Base-by-base conservation (phyloP, 2,888 invertebrate species). In the Ethmia dodecea region DNA sequence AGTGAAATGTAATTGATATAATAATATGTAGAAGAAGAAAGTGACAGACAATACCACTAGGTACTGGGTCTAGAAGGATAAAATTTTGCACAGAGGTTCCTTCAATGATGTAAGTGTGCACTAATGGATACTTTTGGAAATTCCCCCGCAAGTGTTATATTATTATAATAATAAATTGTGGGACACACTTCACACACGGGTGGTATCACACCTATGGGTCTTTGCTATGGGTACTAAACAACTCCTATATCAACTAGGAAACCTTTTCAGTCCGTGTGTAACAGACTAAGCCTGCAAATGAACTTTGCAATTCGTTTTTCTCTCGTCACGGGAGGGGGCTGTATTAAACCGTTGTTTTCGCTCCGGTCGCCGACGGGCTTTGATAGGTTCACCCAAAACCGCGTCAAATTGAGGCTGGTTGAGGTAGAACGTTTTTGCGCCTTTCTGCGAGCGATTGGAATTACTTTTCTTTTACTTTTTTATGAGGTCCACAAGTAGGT, bases 221-320 rank as follows among this genome's bases (percentile, higher is more conserved):
- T 5, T 22, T 22, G 14, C 8, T 18, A n/a, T 8, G n/a, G n/a
- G 9, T 28, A 28, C 10, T n/a, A 25, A 4, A 4, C 10, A 4
- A 8, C 4, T 8, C 8, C 25, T 25, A 10, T n/a, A n/a, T n/a
- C n/a, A n/a, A n/a, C n/a, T n/a, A n/a, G n/a, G n/a, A n/a, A n/a
- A n/a, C n/a, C n/a, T n/a, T n/a, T n/a, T 16, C 16, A 13, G 22
- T 4, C 32, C 22, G 33, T 37, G 29, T 33, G 37, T 37, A 34
- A 31, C 33, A 31, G 26, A 18, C 30, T 26, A 35, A 32, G 47
- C 49, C 48, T 39, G 55, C 51, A 59, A 60, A 60, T 58, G 60
- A 61, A 60, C 52, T 57, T 54, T 54, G 51, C 51, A 40, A 48
- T 60, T 51, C 49, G 49, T 55, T 53, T 31, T 52, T 46, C 44